Conservation (phyloP, 30 jellyfish, hydroid and myxozoan genomes). For the Chironex yamaguchii region DNA sequence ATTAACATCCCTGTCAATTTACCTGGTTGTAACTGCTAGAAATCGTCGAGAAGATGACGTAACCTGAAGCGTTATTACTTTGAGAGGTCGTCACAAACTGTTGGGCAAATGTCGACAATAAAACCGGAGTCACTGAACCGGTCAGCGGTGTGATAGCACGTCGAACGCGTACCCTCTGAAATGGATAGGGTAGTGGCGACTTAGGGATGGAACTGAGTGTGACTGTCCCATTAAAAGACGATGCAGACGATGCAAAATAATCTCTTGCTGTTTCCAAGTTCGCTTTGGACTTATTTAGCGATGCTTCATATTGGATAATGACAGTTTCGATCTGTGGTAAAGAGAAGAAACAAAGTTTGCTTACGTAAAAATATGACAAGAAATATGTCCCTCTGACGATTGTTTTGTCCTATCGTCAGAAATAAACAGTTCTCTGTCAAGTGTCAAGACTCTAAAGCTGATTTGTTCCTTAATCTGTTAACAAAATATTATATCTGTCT, state of each 20-base stretch:
- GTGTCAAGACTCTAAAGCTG: no score
- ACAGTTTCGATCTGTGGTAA: constrained; percentile 81
- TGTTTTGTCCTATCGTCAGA: no score
- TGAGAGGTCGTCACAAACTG: constrained; percentile 73
- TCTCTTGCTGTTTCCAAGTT: constrained; percentile 56
- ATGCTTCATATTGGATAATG: constrained; percentile 71
- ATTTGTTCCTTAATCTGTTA: no score
- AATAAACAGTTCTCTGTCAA: no score
- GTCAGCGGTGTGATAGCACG: constrained; percentile 51
- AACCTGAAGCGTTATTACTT: constrained; percentile 76
- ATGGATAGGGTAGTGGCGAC: constrained; percentile 82
- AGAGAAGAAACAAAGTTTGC: background rate
- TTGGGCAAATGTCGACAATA: constrained; percentile 84
- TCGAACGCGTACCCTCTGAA: constrained; percentile 63
- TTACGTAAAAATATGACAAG: no score
- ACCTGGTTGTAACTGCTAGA: constrained; percentile 76
- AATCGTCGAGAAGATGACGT: constrained; percentile 63
- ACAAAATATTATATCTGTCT: no score
- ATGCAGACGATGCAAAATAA: constrained; percentile 67
- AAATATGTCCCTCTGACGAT: no score
- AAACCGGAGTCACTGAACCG: constrained; percentile 75
- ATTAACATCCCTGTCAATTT: background rate
- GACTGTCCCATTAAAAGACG: constrained; percentile 83
- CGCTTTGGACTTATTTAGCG: constrained; percentile 58
- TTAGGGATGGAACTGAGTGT: constrained; percentile 70